These are phyloP conservation scores for Eupithecia inturbata DNA, from an alignment of 2,888 invertebrate genomes.

Conservation along the genomic window DNA sequence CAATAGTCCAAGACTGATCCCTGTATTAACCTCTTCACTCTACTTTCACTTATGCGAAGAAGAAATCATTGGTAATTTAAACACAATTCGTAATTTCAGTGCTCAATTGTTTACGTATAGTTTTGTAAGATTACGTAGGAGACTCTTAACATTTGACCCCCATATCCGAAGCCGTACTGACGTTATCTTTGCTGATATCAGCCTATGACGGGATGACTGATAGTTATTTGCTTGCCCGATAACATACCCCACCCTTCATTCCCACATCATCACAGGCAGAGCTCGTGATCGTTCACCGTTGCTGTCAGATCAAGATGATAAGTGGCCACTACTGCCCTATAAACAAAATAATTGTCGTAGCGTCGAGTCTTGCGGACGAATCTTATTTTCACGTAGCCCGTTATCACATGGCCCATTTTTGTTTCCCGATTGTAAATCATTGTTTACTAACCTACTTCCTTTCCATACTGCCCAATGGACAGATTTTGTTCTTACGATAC, in stretches of 20 bases:
- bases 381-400: neutral
- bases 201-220: conserved; percentile 7
- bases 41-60: no score
- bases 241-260: conserved; percentile 10
- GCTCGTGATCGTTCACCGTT: neutral
- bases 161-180: neutral
- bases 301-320: neutral
- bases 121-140: conserved; percentile 1
- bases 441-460: neutral
- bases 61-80: no score
- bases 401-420: neutral
- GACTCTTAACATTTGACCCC: conserved; percentile 8
- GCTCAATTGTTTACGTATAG: conserved; percentile 1
- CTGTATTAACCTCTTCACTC: no score
- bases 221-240: conserved; percentile 7
- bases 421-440: neutral
- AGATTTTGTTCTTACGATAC: neutral
- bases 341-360: neutral
- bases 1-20: neutral
- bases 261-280: neutral
- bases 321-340: neutral
- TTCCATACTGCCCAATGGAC: neutral
- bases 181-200: conserved; percentile 8
- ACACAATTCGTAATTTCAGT: neutral
- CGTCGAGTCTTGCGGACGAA: neutral